Base-by-base conservation (phyloP, 2,888 invertebrate species). In the Quadroppia sp. region DNA sequence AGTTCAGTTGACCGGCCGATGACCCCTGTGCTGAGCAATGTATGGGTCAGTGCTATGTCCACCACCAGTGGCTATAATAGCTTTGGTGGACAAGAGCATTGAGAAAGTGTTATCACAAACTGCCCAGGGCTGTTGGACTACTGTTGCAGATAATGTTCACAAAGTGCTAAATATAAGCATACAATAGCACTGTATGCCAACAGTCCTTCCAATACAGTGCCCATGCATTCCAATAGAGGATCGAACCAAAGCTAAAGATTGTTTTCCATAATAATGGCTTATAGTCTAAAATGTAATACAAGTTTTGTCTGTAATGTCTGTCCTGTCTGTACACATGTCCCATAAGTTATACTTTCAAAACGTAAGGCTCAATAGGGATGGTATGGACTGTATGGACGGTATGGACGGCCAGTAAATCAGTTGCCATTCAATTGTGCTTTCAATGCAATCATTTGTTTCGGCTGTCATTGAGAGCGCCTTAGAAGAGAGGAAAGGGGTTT, bases 271-370 rank as follows among this genome's bases (percentile, higher is more conserved):
- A 67, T 67, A 67, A 67, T 67, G 30, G 30, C 30, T 40, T n/a
- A 61, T n/a, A 30, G 32, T 67, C 11, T 40, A 42, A 11, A 67
- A 20, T 56, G 56, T 56, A 56, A 56, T 56, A 67, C 11, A 23
- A 67, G 28, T 61, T 11, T 28, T 36, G 36, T 36, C 36, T 36
- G 36, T 36, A 4, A 4, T 36, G 36, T 36, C 36, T 36, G 36
- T 36, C 6, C 36, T 36, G 67, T 67, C 67, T 11, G 28, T 40
- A 67, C 67, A 67, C 67, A 67, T 67, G 67, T 67, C 67, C 67
- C 6, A 48, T 48, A 48, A 48, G 48, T 48, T 48, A 48, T 48
- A 48, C 7, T 48, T 42, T 4, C 48, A 48, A 48, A 48, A 36
- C 36, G 36, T 36, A 7, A 36, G 36, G 4, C 36, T 9, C 61